These are phyloP conservation scores for Rhabdomys dilectus DNA, from an alignment of 2,113 vertebrate species.

Conservation along the genomic window DNA sequence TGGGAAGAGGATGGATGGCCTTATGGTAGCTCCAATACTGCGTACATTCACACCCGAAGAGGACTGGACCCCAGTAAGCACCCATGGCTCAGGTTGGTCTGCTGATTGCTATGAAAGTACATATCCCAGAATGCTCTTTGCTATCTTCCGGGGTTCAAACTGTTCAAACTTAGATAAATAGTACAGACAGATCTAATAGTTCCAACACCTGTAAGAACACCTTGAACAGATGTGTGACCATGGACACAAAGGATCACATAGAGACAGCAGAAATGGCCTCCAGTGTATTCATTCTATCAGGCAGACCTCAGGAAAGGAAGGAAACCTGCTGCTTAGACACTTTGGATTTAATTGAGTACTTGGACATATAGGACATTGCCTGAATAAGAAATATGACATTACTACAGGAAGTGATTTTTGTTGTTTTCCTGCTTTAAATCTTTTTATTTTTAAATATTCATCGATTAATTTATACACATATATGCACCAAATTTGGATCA, in stretches of 20 bases:
- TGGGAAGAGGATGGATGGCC: background rate
- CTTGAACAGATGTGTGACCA: background rate
- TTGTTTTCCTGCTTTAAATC: background rate
- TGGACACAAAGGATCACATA: background rate
- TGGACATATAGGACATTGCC: background rate
- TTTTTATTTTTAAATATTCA: background rate
- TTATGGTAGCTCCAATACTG: background rate
- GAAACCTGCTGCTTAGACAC: background rate
- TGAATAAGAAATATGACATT: background rate
- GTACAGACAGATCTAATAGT: background rate
- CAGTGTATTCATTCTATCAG: background rate
- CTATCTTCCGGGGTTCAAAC: background rate
- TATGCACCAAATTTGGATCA: background rate
- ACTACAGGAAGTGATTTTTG: background rate
- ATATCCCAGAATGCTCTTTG: background rate
- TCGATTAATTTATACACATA: background rate
- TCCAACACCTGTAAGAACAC: background rate
- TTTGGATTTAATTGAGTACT: background rate
- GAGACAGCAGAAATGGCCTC: background rate
- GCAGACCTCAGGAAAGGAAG: background rate
- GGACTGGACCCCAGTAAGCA: background rate
- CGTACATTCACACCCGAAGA: background rate
- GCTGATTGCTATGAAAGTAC: background rate
- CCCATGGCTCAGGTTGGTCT: background rate
- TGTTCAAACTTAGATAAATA: background rate